Base-by-base conservation (phyloP, 1,140 invertebrate species). In the Drosophila bocki region DNA sequence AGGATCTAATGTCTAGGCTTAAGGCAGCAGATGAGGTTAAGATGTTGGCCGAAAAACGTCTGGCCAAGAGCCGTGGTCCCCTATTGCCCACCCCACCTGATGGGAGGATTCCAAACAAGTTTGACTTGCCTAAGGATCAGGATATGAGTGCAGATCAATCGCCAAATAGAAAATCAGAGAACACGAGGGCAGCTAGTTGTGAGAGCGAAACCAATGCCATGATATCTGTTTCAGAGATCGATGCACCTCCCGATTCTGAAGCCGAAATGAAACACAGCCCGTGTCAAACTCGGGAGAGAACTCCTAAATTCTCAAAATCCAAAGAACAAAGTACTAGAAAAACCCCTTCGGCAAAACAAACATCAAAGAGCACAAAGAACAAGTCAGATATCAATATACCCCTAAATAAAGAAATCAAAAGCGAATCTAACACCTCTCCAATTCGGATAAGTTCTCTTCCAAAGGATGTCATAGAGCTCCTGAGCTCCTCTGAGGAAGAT, bases 401-500 rank as follows among this genome's bases (percentile, higher is more conserved):
- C 48, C 29, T 17, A 0, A 17, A 7, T 12, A 33, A 19, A n/a
- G 15, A 61, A 67, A 64, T 71, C 5, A 47, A 75, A 47, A 19
- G 22, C 4, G 39, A 67, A 17, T 13, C 13, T 4, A 32, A n/a
- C 1, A 47, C 48, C 13, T 68, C 67, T 9, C 48, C 67, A 11
- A 45, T 56, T 11, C 35, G 22, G 5, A 15, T 35, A 17, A n/a
- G 13, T 33, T 7, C 17, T 7, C 17, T 33, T 3, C 11, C 48
- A 11, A 32, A 56, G 2, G 22, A 32, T n/a, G 39, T 70, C 0
- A 75, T 86, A 29, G 77, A 84, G 33, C 54, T 87, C 1, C n/a
- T 70, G 0, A 87, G 72, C 33, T 88, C 83, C 15, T 87, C 80
- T 29, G 67, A 68, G 12, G 67, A 68, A 26, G 51, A 75, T 2